Base-by-base conservation (phyloP, 2,888 invertebrate genomes). In the Pristionchus exspectatus region DNA sequence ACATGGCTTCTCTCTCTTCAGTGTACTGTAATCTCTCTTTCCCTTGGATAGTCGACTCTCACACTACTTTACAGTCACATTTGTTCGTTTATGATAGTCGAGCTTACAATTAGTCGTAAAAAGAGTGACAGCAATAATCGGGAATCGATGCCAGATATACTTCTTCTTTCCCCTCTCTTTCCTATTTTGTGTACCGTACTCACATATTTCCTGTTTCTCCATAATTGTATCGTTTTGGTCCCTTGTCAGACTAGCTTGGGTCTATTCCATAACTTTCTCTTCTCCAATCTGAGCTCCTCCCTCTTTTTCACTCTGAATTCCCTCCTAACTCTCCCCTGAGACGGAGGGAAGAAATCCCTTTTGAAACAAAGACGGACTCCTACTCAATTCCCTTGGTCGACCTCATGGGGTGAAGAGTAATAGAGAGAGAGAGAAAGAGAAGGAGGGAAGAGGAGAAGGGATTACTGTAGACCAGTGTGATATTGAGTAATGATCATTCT, bases 261-360 rank as follows among this genome's bases (percentile, higher is more conserved):
- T 50, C 50, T 38, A 81, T 81, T 81, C 81, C 30, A 56, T 27
- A 56, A 83, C 56, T 56, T 83, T 81, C 50, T 38, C 77, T 44
- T 44, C 44, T 77, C 77, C 24, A 33, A 30, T 44, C 38, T 44
- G 44, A 44, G 38, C 77, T 44, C 77, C 63, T 63, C 74, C 38
- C 83, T 56, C 83, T 30, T 54, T 56, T 54, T 44, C 56, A 54
- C 81, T 50, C 81, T 81, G 38, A 56, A 56, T 56, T 54, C 56
- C 83, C 38, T 56, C 16, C 66, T 86, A 86, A 86, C 66, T 27
- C 81, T 81, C 83, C 86, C 86, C 44, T 63, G 86, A 86, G 86
- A 86, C 33, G 16, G 63, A 54, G 66, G 21, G 50, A 38, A 33
- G 66, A 86, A 86, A 86, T 86, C 86, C 56, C 83, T 86, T 86